Percentiles rank a stretch among this genome's conserved stretches.
phyloP scores from a whole-genome alignment of 2,797 vertebrate genomes.

The Graptemys geographica region DNA sequence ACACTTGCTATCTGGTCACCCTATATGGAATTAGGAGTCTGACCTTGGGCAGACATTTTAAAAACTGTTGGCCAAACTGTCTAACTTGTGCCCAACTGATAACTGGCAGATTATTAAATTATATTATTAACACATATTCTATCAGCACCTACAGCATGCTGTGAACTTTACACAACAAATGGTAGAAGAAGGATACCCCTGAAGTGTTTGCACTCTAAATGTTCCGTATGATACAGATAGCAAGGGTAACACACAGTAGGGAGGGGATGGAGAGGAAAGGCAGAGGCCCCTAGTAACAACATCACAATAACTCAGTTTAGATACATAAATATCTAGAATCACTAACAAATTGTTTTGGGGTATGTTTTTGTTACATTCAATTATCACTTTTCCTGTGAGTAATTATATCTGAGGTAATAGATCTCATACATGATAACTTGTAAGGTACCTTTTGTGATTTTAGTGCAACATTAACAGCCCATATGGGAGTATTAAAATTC shows the following conservation, averaged over 20 bases:
- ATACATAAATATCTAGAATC: background rate
- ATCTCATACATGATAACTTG: background rate
- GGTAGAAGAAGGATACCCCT: background rate
- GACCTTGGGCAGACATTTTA: background rate
- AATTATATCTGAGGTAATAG: background rate
- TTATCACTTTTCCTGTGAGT: accelerated
- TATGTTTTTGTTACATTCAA: background rate
- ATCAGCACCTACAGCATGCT: background rate
- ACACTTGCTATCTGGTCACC: too few relatives aligned
- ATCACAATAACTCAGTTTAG: background rate
- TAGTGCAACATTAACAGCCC: background rate
- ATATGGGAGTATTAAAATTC: background rate
- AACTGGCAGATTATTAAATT: background rate
- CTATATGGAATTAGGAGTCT: background rate
- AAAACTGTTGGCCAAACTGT: background rate
- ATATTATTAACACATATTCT: background rate
- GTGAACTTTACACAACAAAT: background rate
- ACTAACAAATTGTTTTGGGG: accelerated
- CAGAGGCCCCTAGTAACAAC: background rate
- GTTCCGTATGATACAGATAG: background rate
- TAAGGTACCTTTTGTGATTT: background rate
- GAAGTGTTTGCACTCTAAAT: background rate
- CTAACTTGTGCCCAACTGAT: background rate
- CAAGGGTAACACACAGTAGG: background rate
- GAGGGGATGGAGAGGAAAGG: background rate